These are phyloP conservation scores for Aphaenogaster floridana DNA, from an alignment of 1,140 invertebrate species.

Conservation along the genomic window DNA sequence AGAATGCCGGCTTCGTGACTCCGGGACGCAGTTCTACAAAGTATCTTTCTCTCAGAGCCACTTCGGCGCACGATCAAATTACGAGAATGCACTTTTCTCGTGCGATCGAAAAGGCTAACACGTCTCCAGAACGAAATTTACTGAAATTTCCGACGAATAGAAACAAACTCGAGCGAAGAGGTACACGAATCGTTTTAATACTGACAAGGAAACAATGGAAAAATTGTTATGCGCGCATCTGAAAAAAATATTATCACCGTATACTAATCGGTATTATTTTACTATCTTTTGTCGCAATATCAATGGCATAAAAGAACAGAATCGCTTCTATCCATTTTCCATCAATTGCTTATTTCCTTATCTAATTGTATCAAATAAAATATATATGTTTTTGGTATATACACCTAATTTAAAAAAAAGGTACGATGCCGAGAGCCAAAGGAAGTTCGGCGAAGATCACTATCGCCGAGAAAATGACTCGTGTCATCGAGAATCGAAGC, in stretches of 20 bases:
- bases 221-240: not conserved
- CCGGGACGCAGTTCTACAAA: constrained; percentile 41
- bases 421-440: not conserved
- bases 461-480: constrained; percentile 55
- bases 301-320: not conserved
- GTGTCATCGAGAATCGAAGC: constrained; percentile 57
- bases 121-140: constrained; percentile 46
- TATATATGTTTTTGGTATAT: not conserved
- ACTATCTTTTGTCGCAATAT: not conserved
- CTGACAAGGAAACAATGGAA: not conserved
- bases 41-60: constrained; percentile 53
- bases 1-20: constrained; percentile 39
- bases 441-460: constrained; percentile 21
- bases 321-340: not conserved
- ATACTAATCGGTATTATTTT: not conserved
- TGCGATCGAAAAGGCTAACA: constrained; percentile 55
- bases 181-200: constrained; percentile 7
- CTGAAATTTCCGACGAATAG: constrained; percentile 42
- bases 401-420: not conserved
- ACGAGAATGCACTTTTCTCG: constrained; percentile 62
- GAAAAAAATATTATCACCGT: not conserved
- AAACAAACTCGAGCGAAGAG: constrained; percentile 12
- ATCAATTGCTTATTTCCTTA: not conserved
- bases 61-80: constrained; percentile 59
- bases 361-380: constrained; percentile 1